Base-by-base conservation (phyloP, 2,888 invertebrate genomes). In the Myopa testacea region DNA sequence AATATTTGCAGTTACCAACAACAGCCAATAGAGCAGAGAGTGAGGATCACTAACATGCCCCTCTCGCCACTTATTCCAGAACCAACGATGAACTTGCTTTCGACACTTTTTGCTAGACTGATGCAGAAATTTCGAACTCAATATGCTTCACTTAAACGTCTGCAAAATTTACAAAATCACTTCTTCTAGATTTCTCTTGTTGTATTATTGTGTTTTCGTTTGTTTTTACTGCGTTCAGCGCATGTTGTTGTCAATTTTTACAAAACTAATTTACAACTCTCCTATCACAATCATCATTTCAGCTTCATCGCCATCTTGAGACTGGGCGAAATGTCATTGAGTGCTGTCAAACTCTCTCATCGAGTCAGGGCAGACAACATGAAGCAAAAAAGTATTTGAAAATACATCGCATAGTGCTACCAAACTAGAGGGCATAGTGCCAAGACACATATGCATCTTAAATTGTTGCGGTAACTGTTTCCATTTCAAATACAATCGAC, bases 281-380 rank as follows among this genome's bases (percentile, higher is more conserved):
- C 70, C 50, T 19, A 73, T 67, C 8, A 50, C 16, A 34, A 16
- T 71, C 65, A 70, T 74, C 74, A 79, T 79, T 79, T 79, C 76
- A 72, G 70, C 78, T 79, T 78, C 73, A 83, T 82, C 83, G 83
- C 83, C 83, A 84, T 84, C 80, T 84, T 83, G 82, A 80, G 81
- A 82, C 82, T 82, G 78, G 73, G 75, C 78, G 76, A 82, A 82
- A 80, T 82, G 81, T 81, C 80, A 80, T 76, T 65, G 76, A 68
- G 68, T 72, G 45, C 65, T 78, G 77, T 78, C 77, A 80, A 75
- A 75, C 62, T 71, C 63, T 71, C 70, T 69, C 34, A 77, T 63
- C 70, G 19, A 26, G 40, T 65, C 75, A 78, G 73, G 4, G 14
- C 34, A 50, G 58, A 14, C 68, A 75, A 78, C 68, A 65, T 40